phyloP scores from a whole-genome alignment of 1,140 invertebrate species.

The Microplitis mediator region DNA sequence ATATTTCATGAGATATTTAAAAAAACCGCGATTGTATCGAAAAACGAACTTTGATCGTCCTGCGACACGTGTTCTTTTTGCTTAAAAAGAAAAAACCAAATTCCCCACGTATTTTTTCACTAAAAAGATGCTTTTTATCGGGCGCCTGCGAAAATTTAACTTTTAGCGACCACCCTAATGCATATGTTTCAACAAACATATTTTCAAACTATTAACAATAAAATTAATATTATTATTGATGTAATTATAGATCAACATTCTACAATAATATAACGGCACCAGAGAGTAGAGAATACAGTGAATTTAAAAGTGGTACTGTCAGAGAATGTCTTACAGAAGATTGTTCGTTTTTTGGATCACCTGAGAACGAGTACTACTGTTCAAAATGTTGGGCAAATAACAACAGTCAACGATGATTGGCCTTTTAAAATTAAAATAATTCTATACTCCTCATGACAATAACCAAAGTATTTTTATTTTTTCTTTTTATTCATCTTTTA shows the following conservation, averaged over 20 bases:
- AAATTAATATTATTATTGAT: not conserved
- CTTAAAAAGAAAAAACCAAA: too few species aligned
- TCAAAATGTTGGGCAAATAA: constrained; percentile 57
- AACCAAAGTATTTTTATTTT: constrained; percentile 35
- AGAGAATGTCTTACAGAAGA: constrained; percentile 52
- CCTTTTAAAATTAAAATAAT: not conserved
- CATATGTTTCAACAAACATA: too few species aligned
- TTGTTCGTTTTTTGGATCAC: constrained; percentile 57
- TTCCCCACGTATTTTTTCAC: too few species aligned
- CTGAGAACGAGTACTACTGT: constrained; percentile 57
- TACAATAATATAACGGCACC: constrained; percentile 65
- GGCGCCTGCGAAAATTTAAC: too few species aligned
- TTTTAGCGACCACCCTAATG: too few species aligned
- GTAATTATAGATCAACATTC: constrained; percentile 68
- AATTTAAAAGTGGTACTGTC: constrained; percentile 38
- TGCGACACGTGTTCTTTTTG: too few species aligned
- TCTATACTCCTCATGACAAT: constrained; percentile 49
- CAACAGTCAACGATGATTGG: constrained; percentile 44
- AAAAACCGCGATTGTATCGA: too few species aligned
- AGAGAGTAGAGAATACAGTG: constrained; percentile 36
- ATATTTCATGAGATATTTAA: too few species aligned
- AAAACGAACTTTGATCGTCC: too few species aligned
- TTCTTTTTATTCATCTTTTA: constrained; percentile 21
- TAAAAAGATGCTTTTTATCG: too few species aligned
- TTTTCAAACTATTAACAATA: too few species aligned